Percentiles rank a stretch among this genome's conserved stretches.
Conservation (phyloP, 2,888 invertebrate species). For the Noctua fimbriata region DNA sequence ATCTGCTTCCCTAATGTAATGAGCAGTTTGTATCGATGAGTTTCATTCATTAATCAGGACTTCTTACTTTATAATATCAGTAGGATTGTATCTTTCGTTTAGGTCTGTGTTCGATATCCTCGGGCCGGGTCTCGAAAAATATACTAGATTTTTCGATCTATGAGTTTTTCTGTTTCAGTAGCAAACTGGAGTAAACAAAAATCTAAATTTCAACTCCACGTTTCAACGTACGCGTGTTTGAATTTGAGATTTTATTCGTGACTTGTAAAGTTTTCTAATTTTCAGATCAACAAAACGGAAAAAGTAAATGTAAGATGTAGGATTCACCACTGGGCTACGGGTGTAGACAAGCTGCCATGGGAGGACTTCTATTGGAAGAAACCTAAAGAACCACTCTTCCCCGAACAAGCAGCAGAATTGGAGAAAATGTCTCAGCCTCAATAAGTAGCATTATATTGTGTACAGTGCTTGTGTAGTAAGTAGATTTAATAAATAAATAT, state of each 20-base stretch:
- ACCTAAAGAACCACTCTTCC: slow-evolving; percentile 90
- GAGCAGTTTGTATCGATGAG: background rate
- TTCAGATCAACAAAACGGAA: slow-evolving; percentile 93
- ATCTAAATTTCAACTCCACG: background rate
- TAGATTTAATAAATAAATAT: slow-evolving; percentile 45
- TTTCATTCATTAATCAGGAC: background rate
- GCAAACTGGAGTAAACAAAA: background rate
- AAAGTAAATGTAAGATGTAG: slow-evolving; percentile 93
- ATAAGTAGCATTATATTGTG: slow-evolving; percentile 52
- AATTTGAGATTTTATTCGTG: background rate
- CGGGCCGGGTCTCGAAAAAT: too few species aligned
- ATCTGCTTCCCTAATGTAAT: background rate
- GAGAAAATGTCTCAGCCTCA: slow-evolving; percentile 79
- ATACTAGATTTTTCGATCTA: background rate
- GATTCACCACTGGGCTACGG: slow-evolving; percentile 94
- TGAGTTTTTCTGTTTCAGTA: background rate
- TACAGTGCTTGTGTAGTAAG: slow-evolving; percentile 22
- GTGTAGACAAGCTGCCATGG: slow-evolving; percentile 90
- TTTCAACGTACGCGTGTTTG: background rate
- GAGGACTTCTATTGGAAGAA: slow-evolving; percentile 89
- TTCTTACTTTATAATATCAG: background rate
- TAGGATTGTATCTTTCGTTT: background rate
- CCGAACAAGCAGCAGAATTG: slow-evolving; percentile 84
- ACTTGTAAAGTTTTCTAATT: slow-evolving; percentile 49
- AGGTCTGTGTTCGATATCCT: background rate